These are phyloP conservation scores for Alces alces DNA, from an alignment of 2,113 vertebrate genomes.

Conservation along the genomic window DNA sequence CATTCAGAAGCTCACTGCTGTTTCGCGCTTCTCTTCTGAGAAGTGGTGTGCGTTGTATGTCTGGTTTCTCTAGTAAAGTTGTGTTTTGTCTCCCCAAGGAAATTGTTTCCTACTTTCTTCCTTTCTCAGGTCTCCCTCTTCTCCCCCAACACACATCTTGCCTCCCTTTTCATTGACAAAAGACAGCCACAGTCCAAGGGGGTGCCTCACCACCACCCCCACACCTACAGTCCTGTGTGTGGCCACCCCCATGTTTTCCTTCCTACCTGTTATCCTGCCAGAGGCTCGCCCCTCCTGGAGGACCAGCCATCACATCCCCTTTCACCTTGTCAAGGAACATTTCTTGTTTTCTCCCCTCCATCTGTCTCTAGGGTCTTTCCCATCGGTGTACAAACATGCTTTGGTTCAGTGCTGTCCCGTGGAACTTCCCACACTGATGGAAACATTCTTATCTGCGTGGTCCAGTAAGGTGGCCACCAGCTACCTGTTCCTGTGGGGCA, in stretches of 20 bases:
- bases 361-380: background rate
- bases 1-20: background rate
- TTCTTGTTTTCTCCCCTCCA: background rate
- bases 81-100: background rate
- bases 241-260: background rate
- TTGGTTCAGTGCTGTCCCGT: fast-evolving
- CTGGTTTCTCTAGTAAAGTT: background rate
- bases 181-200: background rate
- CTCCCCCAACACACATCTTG: fast-evolving
- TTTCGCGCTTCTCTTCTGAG: background rate
- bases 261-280: background rate
- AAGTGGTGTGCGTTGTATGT: background rate
- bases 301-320: background rate
- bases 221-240: background rate
- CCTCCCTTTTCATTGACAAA: background rate
- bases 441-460: background rate
- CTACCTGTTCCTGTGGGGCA: background rate
- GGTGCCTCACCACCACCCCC: no score
- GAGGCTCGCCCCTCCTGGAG: background rate
- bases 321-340: background rate
- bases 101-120: background rate
- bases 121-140: background rate
- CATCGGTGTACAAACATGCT: background rate
- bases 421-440: background rate
- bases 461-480: background rate